These are phyloP conservation scores for Halcyon leucocephala DNA, from an alignment of 2,797 vertebrate species.

Conservation along the genomic window DNA sequence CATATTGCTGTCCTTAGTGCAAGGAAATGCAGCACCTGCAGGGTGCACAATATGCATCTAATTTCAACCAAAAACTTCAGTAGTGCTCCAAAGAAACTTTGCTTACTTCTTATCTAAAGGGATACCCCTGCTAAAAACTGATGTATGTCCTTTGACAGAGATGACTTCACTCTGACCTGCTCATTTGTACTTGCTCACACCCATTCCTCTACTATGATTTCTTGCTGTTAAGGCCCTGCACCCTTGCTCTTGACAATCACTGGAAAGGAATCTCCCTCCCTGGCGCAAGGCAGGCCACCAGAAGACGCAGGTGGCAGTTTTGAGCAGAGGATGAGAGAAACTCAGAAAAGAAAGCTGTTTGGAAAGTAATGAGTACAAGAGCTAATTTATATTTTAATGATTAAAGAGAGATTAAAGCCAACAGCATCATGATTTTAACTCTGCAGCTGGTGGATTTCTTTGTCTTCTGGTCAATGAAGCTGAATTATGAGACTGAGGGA, in stretches of 20 bases:
- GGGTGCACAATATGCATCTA: fast-evolving
- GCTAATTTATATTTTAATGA: constrained; percentile 75
- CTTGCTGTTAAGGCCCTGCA: neutral
- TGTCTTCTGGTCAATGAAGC: constrained; percentile 70
- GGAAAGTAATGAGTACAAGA: constrained; percentile 59
- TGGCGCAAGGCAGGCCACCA: neutral
- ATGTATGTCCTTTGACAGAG: neutral
- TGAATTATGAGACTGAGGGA: constrained; percentile 70
- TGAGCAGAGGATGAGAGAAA: constrained; percentile 51
- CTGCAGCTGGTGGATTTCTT: constrained; percentile 63
- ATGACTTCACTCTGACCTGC: neutral
- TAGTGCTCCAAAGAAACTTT: neutral
- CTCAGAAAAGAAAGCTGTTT: constrained; percentile 63
- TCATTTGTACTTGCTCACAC: neutral
- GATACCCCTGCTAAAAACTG: neutral
- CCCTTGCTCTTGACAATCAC: neutral
- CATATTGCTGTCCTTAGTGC: neutral
- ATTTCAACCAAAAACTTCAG: neutral
- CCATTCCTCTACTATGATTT: neutral
- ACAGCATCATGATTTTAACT: constrained; percentile 67
- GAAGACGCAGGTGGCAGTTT: constrained; percentile 69
- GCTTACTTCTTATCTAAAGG: neutral
- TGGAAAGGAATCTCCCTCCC: constrained; percentile 5
- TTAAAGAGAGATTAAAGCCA: constrained; percentile 75
- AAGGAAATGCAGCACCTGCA: neutral